These are phyloP conservation scores for Neelides folsomi DNA, from an alignment of 2,888 invertebrate species.

Conservation along the genomic window DNA sequence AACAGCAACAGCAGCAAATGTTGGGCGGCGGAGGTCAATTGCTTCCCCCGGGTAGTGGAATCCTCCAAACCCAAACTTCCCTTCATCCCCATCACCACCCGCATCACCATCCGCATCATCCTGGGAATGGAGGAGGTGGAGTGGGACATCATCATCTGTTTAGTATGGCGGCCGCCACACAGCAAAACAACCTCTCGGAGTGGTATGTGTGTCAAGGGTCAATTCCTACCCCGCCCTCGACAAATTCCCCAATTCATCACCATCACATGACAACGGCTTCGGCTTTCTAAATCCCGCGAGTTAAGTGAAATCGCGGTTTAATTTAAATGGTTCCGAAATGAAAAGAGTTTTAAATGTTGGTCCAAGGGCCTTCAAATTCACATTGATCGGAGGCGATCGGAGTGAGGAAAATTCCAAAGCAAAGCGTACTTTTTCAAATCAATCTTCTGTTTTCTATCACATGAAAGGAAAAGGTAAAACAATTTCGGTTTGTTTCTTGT, in stretches of 20 bases:
- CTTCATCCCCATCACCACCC: conserved; percentile 36
- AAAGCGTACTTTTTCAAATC: too few relatives aligned
- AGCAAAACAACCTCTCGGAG: conserved; percentile 54
- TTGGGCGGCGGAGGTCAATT: conserved; percentile 18
- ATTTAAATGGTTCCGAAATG: too few relatives aligned
- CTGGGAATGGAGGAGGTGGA: conserved; percentile 6
- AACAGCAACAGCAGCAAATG: conserved; percentile 35
- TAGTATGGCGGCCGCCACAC: conserved; percentile 35
- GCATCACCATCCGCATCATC: conserved; percentile 31
- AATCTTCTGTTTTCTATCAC: too few relatives aligned
- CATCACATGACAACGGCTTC: conserved; percentile 32
- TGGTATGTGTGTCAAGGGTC: conserved; percentile 65
- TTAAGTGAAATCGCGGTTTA: too few relatives aligned
- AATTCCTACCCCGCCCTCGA: conserved; percentile 52
- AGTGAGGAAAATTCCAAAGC: too few relatives aligned
- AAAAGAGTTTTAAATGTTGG: too few relatives aligned
- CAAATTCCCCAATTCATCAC: conserved; percentile 36
- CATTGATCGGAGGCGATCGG: too few relatives aligned
- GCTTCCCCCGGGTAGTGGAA: conserved; percentile 36
- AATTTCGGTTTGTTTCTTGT: too few relatives aligned
- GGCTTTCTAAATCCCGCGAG: conserved; percentile 21
- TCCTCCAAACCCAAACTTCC: conserved; percentile 37
- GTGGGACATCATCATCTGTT: conserved; percentile 32
- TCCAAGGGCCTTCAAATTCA: too few relatives aligned
- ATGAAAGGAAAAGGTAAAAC: too few relatives aligned